phyloP scores from a whole-genome alignment of 1,140 invertebrate genomes.

The Ladona fulva region DNA sequence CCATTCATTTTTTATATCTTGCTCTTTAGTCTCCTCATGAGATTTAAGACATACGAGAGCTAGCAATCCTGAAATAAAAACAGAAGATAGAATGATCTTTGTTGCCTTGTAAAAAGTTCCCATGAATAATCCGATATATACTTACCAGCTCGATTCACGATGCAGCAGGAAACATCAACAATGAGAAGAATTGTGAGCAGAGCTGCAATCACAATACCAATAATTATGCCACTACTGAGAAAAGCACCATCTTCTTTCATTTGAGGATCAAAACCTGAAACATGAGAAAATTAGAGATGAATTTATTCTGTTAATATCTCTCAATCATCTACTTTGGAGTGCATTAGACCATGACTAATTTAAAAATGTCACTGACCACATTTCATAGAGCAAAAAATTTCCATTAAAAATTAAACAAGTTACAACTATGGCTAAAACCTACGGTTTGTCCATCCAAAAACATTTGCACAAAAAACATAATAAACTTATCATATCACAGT shows the following conservation, averaged over 20 bases:
- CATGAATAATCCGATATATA: neutral
- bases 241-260: neutral
- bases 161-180: neutral
- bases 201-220: neutral
- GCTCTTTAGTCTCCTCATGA: neutral
- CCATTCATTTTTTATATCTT: slow-evolving; percentile 4
- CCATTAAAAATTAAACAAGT: neutral
- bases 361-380: neutral
- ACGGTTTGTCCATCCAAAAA: neutral
- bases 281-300: neutral
- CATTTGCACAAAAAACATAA: neutral
- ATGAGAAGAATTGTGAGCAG: neutral
- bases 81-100: neutral
- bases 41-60: neutral
- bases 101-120: neutral
- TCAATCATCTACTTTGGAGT: neutral
- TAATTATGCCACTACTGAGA: neutral
- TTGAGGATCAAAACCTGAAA: neutral
- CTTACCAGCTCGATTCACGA: neutral
- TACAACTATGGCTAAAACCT: neutral
- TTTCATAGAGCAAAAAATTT: neutral
- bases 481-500: neutral
- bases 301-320: neutral
- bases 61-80: neutral
- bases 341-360: neutral